Percentiles rank a stretch among this genome's conserved stretches.
These are phyloP conservation scores for Monarcha castaneiventris DNA, from an alignment of 2,113 vertebrate species.

Conservation along the genomic window DNA sequence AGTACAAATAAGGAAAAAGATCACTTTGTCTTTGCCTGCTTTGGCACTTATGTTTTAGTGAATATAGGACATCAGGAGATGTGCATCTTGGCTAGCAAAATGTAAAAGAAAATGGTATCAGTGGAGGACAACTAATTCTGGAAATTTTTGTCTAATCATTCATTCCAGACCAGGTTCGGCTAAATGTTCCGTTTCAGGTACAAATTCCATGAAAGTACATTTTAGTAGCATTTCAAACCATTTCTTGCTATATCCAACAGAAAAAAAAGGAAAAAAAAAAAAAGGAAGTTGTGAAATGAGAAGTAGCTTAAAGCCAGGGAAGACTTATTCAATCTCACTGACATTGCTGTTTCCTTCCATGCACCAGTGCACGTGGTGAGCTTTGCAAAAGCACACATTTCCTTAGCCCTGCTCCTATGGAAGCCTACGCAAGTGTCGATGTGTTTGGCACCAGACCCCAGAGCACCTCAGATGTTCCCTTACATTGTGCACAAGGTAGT, in stretches of 20 bases:
- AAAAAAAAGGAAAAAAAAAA: neutral
- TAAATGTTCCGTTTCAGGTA: neutral
- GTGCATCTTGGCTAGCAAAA: neutral
- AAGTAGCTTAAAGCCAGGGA: neutral
- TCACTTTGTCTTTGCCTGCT: neutral
- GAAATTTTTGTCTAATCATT: neutral
- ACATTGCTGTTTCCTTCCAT: neutral
- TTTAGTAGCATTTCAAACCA: neutral
- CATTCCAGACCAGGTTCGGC: neutral
- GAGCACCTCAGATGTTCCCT: neutral
- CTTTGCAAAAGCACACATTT: neutral
- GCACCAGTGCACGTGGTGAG: neutral
- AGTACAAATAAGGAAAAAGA: neutral
- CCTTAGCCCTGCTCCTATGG: neutral
- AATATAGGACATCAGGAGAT: neutral
- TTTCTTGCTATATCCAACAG: neutral
- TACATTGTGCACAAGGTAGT: rapidly evolving
- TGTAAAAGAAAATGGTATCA: neutral
- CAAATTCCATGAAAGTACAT: neutral
- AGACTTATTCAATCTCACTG: neutral
- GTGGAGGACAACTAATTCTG: neutral
- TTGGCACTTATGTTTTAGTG: neutral
- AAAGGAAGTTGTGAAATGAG: neutral
- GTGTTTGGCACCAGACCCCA: neutral
- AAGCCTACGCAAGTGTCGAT: neutral